Percentiles rank a stretch among this genome's conserved stretches.
Conservation (phyloP, 1,140 invertebrate species). For the Phocides pigmalion region DNA sequence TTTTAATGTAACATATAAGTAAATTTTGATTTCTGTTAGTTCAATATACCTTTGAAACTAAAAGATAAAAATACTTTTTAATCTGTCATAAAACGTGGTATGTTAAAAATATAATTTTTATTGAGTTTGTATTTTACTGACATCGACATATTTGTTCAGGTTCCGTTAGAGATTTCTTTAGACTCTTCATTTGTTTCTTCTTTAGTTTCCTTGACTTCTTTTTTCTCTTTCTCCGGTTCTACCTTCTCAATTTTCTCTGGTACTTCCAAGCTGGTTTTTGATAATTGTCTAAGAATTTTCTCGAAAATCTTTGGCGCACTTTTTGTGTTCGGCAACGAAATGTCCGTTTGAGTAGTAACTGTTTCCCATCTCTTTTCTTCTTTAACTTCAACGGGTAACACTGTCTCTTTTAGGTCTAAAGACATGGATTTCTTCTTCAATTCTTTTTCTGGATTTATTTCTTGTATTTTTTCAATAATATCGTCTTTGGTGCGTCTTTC, state of each 20-base stretch:
- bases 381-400: conserved; percentile 54
- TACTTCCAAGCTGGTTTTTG: conserved; percentile 61
- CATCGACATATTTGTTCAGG: background rate
- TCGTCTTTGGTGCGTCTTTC: conserved; percentile 58
- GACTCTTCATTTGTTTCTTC: conserved; percentile 12
- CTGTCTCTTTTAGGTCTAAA: conserved; percentile 64
- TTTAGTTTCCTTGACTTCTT: conserved; percentile 30
- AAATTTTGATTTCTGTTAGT: too few relatives aligned
- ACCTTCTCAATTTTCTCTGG: conserved; percentile 38
- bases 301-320: conserved; percentile 78
- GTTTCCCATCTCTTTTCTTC: conserved; percentile 67
- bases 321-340: conserved; percentile 74
- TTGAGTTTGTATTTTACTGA: too few relatives aligned
- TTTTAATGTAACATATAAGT: too few relatives aligned
- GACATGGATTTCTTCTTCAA: conserved; percentile 63
- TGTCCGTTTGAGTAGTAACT: conserved; percentile 72
- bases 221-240: conserved; percentile 11
- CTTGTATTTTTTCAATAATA: conserved; percentile 47
- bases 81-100: too few relatives aligned
- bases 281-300: conserved; percentile 71
- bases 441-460: conserved; percentile 47
- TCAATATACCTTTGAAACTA: too few relatives aligned
- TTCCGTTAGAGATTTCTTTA: conserved; percentile 20
- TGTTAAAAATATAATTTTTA: too few relatives aligned
- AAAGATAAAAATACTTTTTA: too few relatives aligned